phyloP scores from a whole-genome alignment of 2,113 vertebrate species.

The Crocuta crocuta region DNA sequence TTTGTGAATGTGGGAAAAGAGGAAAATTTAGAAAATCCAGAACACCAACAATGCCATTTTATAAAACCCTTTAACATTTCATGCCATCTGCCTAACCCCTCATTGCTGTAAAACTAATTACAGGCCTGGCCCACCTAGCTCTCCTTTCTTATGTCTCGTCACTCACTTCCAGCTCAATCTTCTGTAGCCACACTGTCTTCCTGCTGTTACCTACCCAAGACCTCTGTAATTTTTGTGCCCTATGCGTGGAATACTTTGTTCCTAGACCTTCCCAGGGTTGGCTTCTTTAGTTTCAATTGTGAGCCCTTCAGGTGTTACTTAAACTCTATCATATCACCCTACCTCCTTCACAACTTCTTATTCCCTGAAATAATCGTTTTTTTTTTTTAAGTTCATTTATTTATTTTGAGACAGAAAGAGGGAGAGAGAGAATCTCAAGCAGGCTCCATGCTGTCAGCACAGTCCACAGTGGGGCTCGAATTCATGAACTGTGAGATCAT shows the following conservation, averaged over 20 bases:
- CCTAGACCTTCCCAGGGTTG: neutral
- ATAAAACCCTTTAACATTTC: neutral
- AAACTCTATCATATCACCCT: neutral
- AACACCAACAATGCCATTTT: neutral
- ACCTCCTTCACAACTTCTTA: neutral
- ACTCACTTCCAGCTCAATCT: neutral
- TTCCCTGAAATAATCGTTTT: neutral
- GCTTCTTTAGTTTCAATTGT: neutral
- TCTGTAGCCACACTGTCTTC: neutral
- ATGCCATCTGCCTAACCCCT: neutral
- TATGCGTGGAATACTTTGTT: neutral
- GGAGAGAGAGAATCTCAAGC: too few species aligned
- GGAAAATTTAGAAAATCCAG: neutral
- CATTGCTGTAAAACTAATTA: neutral
- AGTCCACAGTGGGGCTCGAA: too few species aligned
- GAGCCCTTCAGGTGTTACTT: neutral
- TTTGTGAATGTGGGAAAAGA: neutral
- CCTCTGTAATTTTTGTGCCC: neutral
- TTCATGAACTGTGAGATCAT: too few species aligned
- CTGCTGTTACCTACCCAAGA: neutral
- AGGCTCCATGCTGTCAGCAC: too few species aligned
- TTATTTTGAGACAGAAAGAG: too few species aligned
- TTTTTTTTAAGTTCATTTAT: too few species aligned
- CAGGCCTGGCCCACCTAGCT: neutral
- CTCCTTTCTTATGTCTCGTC: neutral